A percentile compares a stretch with the other conserved stretches of the same genome.
Evolutionary conservation across 2,888 invertebrate species (phyloP).

Genomic region (Phorcus lineatus): DNA sequence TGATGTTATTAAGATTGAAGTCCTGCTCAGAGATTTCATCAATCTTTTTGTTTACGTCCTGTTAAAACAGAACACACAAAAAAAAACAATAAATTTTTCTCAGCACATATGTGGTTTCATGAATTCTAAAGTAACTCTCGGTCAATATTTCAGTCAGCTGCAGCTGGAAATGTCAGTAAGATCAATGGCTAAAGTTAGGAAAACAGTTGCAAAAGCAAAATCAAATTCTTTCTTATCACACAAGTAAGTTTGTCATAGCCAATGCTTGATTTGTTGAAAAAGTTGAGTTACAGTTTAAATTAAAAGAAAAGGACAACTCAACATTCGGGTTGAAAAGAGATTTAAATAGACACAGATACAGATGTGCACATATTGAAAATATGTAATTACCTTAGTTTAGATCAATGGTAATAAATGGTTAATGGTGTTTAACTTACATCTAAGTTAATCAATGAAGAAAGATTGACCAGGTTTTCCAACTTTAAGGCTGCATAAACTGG

Average conservation of each 20-base stretch:
- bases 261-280: too few relatives aligned
- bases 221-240: too few relatives aligned
- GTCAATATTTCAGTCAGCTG: too few relatives aligned
- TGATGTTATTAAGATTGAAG: conserved; percentile 39
- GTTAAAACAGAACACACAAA: conserved; percentile 25
- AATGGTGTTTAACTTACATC: conserved; percentile 47
- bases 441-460: conserved; percentile 52
- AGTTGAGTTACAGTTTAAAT: background rate
- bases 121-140: too few relatives aligned
- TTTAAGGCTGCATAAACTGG: conserved; percentile 60
- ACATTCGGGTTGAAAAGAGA: too few relatives aligned
- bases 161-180: background rate
- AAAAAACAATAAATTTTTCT: background rate
- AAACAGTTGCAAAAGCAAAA: background rate
- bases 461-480: conserved; percentile 54
- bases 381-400: too few relatives aligned
- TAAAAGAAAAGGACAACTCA: too few relatives aligned
- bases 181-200: background rate
- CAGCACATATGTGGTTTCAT: too few relatives aligned
- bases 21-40: conserved; percentile 34
- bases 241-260: background rate
- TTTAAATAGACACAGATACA: too few relatives aligned
- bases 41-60: conserved; percentile 41
- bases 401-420: too few relatives aligned
- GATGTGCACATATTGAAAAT: too few relatives aligned